These are phyloP conservation scores for Plestiodon gilberti DNA, from an alignment of 2,113 vertebrate species.

Conservation along the genomic window DNA sequence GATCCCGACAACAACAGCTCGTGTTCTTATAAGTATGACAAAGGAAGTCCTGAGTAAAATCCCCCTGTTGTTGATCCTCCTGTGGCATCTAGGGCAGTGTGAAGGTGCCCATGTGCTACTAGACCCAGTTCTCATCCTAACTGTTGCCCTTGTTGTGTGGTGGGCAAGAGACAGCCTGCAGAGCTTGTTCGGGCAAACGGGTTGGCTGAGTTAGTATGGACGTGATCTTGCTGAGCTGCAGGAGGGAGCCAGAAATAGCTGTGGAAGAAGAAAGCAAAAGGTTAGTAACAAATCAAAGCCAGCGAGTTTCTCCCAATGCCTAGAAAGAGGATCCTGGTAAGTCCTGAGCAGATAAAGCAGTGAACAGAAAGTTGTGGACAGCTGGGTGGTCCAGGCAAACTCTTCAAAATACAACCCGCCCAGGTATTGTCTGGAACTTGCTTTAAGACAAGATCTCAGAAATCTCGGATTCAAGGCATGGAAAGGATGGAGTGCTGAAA, in stretches of 20 bases:
- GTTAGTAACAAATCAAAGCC: background rate
- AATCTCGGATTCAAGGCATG: background rate
- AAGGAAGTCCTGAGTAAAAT: slow-evolving; percentile 7
- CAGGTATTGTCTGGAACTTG: background rate
- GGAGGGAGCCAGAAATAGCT: slow-evolving; percentile 35
- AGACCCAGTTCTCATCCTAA: background rate
- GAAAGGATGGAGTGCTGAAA: background rate
- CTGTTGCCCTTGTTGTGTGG: background rate
- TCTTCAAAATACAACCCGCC: background rate
- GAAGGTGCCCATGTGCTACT: background rate
- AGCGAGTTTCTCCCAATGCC: background rate
- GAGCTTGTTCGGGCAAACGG: slow-evolving; percentile 24
- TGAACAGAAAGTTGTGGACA: background rate
- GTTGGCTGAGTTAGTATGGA: slow-evolving; percentile 32
- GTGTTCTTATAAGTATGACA: background rate
- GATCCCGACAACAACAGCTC: background rate
- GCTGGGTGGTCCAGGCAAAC: background rate
- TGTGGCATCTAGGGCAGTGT: background rate
- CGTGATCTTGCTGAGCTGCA: slow-evolving; percentile 38
- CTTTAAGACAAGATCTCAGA: background rate
- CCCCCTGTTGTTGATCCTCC: background rate
- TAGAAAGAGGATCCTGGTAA: background rate
- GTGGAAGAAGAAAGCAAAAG: background rate
- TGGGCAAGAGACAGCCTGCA: slow-evolving; percentile 1
- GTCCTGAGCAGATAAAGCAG: background rate